Evolutionary conservation across 2,888 invertebrate genomes (phyloP).

Genomic region (Plebejus anna): DNA sequence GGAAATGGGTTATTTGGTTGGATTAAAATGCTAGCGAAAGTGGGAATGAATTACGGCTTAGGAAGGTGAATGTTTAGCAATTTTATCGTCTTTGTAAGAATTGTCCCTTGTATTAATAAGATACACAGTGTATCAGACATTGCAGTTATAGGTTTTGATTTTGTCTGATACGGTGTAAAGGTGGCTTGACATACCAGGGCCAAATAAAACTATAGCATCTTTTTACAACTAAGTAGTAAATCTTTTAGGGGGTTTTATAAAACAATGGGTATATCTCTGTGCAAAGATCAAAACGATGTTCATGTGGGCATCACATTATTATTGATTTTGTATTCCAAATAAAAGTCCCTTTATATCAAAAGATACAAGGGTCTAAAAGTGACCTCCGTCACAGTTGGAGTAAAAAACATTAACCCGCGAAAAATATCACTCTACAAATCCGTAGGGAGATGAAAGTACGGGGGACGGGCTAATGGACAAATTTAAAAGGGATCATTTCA

Average conservation of each 20-base stretch:
- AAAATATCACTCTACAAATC: slow-evolving; percentile 28
- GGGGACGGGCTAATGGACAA: slow-evolving; percentile 22
- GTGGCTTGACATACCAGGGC: too few relatives aligned
- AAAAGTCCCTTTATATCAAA: slow-evolving; percentile 23
- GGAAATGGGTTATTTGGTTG: slow-evolving; percentile 24
- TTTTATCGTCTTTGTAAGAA: neutral
- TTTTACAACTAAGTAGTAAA: too few relatives aligned
- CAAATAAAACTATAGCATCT: neutral
- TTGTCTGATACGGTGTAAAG: too few relatives aligned
- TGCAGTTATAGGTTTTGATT: too few relatives aligned
- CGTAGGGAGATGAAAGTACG: slow-evolving; percentile 27
- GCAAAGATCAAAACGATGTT: neutral
- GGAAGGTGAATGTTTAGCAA: neutral
- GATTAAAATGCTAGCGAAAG: neutral
- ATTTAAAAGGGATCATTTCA: slow-evolving; percentile 27
- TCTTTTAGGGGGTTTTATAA: neutral
- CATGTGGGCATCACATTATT: slow-evolving; percentile 2
- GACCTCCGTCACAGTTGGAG: slow-evolving; percentile 29
- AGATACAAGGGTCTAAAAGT: slow-evolving; percentile 28
- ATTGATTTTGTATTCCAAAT: slow-evolving; percentile 20
- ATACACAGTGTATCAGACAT: neutral
- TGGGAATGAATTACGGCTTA: neutral
- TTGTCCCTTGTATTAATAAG: too few relatives aligned
- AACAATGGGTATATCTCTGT: neutral
- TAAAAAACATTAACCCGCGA: slow-evolving; percentile 25